phyloP scores from a whole-genome alignment of 1,140 invertebrate species.

The Brachionus rotundiformis region DNA sequence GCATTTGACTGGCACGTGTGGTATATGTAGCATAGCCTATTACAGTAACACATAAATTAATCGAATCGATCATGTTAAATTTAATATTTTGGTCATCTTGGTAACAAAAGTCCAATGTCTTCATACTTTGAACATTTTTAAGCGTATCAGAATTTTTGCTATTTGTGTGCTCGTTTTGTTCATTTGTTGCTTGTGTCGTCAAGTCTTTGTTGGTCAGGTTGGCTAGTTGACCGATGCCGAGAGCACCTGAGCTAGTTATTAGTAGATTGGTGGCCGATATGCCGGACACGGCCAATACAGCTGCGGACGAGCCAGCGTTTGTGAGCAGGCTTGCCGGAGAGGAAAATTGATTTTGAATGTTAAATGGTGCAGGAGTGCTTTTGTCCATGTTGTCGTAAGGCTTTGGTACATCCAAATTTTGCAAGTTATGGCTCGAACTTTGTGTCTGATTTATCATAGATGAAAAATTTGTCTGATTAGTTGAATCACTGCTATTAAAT shows the following conservation, averaged over 20 bases:
- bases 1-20: slow-evolving; percentile 91
- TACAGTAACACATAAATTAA: slow-evolving; percentile 73
- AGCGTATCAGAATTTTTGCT: neutral
- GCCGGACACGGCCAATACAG: slow-evolving; percentile 37
- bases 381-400: neutral
- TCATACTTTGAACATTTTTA: neutral
- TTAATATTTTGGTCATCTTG: slow-evolving; percentile 61
- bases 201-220: slow-evolving; percentile 35
- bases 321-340: slow-evolving; percentile 28
- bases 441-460: neutral
- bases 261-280: slow-evolving; percentile 44
- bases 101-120: slow-evolving; percentile 63
- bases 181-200: neutral
- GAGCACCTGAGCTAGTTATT: slow-evolving; percentile 46
- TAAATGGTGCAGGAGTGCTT: neutral
- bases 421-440: neutral
- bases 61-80: slow-evolving; percentile 61
- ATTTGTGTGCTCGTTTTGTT: neutral
- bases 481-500: slow-evolving; percentile 67
- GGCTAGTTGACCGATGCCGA: slow-evolving; percentile 28
- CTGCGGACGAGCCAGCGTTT: slow-evolving; percentile 31
- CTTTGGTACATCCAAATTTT: neutral
- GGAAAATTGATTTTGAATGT: slow-evolving; percentile 23
- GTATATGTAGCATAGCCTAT: slow-evolving; percentile 95
- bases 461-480: neutral